Evolutionary conservation across 1,140 invertebrate genomes (phyloP).

Genomic region (Acyrthosiphon pisum): DNA sequence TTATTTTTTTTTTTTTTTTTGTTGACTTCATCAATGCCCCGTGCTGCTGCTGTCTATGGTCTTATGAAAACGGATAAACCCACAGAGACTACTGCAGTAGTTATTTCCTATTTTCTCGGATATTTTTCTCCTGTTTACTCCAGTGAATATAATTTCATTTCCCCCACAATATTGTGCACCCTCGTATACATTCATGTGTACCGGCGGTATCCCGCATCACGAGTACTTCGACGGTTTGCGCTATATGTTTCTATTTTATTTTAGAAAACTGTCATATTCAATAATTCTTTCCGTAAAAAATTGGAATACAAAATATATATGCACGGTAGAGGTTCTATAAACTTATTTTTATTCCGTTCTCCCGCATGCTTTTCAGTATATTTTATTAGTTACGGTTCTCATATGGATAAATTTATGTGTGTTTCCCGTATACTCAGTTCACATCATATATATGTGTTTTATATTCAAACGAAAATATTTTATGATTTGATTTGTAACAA

Average conservation of each 20-base stretch:
- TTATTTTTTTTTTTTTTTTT: not conserved
- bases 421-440: not conserved
- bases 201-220: not conserved
- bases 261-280: slow-evolving; percentile 11
- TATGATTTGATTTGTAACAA: not conserved
- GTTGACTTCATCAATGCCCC: not conserved
- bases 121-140: not conserved
- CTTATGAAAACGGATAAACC: not conserved
- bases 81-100: not conserved
- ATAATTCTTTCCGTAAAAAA: slow-evolving; percentile 11
- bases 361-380: not conserved
- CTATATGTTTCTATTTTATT: slow-evolving; percentile 3
- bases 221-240: not conserved
- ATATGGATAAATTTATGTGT: not conserved
- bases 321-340: not conserved
- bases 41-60: not conserved
- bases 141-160: slow-evolving; percentile 17
- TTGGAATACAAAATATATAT: not conserved
- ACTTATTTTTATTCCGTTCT: not conserved
- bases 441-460: not conserved
- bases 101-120: not conserved
- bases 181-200: not conserved
- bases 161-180: no score
- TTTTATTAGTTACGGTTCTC: not conserved
- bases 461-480: not conserved